Evolutionary conservation across 1,140 invertebrate genomes (phyloP).

Genomic region (Drosophila lacertosa): DNA sequence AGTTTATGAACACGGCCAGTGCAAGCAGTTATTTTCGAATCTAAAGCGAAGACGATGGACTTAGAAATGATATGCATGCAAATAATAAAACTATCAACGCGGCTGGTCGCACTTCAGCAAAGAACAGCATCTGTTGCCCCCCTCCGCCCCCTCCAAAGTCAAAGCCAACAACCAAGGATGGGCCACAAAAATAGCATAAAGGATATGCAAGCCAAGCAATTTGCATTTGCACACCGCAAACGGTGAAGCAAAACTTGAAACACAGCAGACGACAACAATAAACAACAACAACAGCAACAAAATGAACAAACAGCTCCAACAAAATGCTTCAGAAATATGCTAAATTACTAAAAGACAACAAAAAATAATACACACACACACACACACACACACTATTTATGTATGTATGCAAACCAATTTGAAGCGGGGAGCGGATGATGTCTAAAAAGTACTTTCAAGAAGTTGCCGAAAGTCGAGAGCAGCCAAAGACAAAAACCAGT

Average conservation of each 20-base stretch:
- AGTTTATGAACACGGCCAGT: background rate
- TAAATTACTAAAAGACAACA: slow-evolving; percentile 79
- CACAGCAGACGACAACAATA: slow-evolving; percentile 54
- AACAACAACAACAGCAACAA: slow-evolving; percentile 58
- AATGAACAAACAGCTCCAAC: slow-evolving; percentile 43
- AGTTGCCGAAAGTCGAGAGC: slow-evolving; percentile 70
- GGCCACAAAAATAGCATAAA: slow-evolving; percentile 22
- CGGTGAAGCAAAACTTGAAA: slow-evolving; percentile 71
- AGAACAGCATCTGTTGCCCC: slow-evolving; percentile 52
- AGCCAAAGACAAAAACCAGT: slow-evolving; percentile 51
- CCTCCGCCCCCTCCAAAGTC: background rate
- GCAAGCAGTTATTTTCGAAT: background rate
- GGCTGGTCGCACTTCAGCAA: slow-evolving; percentile 63
- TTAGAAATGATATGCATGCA: slow-evolving; percentile 40
- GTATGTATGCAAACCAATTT: slow-evolving; percentile 30
- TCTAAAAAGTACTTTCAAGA: slow-evolving; percentile 65
- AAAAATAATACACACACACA: slow-evolving; percentile 28
- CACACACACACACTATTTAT: slow-evolving; percentile 37
- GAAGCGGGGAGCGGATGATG: background rate
- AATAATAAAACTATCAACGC: slow-evolving; percentile 71
- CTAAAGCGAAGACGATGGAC: background rate
- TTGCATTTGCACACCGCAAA: slow-evolving; percentile 81
- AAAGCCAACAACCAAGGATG: background rate
- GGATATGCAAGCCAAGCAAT: slow-evolving; percentile 78
- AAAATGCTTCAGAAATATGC: slow-evolving; percentile 75